Evolutionary conservation across 2,113 vertebrate species (phyloP).

Genomic region (Abramis brama): DNA sequence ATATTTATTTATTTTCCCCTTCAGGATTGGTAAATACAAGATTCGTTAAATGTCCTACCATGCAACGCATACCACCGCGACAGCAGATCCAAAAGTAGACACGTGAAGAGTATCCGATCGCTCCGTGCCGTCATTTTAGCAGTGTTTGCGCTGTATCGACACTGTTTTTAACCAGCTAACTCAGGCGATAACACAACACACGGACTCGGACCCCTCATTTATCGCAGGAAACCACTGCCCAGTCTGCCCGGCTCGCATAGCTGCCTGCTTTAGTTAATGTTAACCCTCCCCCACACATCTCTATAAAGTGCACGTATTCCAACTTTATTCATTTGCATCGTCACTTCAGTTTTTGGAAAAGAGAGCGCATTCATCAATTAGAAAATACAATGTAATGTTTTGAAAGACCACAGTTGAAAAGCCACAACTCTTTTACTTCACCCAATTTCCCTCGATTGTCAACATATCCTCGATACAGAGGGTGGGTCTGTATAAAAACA

Average conservation of each 20-base stretch:
- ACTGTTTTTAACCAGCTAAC: not conserved
- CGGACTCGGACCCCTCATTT: conserved; percentile 4
- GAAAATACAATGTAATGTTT: not conserved
- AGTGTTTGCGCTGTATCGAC: not conserved
- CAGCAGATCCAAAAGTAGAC: conserved; percentile 44
- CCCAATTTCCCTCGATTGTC: conserved; percentile 58
- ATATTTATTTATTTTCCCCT: not conserved
- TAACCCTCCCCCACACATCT: conserved; percentile 22
- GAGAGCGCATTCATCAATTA: not conserved
- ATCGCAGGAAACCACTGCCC: conserved; percentile 43
- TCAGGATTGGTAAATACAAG: not conserved
- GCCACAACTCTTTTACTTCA: not conserved
- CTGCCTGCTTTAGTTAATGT: not conserved
- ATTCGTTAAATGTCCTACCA: conserved; percentile 12
- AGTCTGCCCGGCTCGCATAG: conserved; percentile 19
- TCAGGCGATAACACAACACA: not conserved
- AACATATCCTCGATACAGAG: not conserved
- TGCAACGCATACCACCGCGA: not conserved
- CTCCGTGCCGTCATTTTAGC: conserved; percentile 20
- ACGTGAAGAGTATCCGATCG: conserved; percentile 14
- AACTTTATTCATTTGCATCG: conserved; percentile 8
- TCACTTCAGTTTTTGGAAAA: not conserved
- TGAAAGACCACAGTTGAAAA: no score
- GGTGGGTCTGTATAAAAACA: conserved; percentile 46
- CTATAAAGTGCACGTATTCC: not conserved